Evolutionary conservation across 1,140 invertebrate genomes (phyloP).

Genomic region (Rhopalosiphum maidis): DNA sequence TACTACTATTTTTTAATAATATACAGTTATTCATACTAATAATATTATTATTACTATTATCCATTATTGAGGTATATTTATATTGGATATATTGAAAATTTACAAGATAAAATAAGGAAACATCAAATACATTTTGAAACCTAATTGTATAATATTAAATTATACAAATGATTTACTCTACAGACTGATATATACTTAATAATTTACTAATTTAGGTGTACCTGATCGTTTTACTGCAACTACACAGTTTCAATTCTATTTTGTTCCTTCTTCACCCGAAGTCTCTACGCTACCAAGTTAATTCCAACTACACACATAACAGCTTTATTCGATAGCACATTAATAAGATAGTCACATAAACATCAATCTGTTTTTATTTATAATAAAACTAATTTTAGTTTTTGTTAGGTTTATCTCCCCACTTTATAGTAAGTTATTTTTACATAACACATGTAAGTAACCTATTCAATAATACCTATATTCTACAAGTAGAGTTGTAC

Average conservation of each 20-base stretch:
- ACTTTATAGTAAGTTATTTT: neutral
- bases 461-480: neutral
- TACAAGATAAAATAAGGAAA: neutral
- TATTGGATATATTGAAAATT: neutral
- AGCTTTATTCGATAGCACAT: neutral
- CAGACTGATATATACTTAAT: neutral
- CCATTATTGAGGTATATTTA: neutral
- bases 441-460: neutral
- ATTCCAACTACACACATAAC: neutral
- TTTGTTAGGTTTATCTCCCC: neutral
- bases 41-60: neutral
- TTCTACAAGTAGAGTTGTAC: neutral
- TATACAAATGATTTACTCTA: neutral
- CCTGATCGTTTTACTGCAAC: neutral
- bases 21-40: neutral
- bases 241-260: neutral
- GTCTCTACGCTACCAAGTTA: neutral
- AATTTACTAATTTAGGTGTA: neutral
- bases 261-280: neutral
- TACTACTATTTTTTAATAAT: conserved; percentile 2
- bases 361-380: neutral
- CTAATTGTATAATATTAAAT: neutral
- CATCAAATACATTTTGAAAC: neutral
- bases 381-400: neutral
- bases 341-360: neutral